A percentile compares a stretch with the other conserved stretches of the same genome.
phyloP scores from a whole-genome alignment of 1,140 invertebrate species.

The Thrips palmi region DNA sequence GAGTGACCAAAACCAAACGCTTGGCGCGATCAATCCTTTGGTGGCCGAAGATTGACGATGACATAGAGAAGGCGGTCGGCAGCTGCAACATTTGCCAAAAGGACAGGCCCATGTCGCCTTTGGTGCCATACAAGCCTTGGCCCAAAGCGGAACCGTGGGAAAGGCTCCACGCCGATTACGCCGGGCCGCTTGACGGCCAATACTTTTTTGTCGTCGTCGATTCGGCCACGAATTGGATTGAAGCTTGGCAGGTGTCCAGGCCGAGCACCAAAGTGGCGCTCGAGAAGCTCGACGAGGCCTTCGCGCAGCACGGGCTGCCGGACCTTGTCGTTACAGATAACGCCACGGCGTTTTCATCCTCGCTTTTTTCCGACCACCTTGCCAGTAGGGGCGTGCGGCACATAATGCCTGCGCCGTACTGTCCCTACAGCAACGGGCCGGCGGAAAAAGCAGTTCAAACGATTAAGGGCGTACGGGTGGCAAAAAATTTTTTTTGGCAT shows the following conservation, averaged over 20 bases:
- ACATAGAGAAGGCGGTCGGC: conserved; percentile 15
- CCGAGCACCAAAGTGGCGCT: no score
- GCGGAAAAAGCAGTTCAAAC: no score
- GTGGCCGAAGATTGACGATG: conserved; percentile 15
- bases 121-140: conserved; percentile 3
- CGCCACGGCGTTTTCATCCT: no score
- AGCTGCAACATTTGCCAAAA: conserved; percentile 12
- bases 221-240: conserved; percentile 23
- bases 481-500: no score
- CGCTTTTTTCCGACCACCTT: no score
- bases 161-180: conserved; percentile 16
- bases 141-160: conserved; percentile 11
- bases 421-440: no score
- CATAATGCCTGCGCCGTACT: no score
- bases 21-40: conserved; percentile 12
- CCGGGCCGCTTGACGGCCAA: conserved; percentile 18
- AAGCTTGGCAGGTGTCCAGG: conserved; percentile 16
- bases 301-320: no score
- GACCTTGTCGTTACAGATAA: no score
- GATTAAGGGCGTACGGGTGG: no score
- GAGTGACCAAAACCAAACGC: conserved; percentile 16
- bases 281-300: no score
- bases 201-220: conserved; percentile 22
- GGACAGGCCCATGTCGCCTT: background rate
- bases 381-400: no score